phyloP scores from a whole-genome alignment of 2,797 vertebrate genomes.

The Xiphorhynchus erythropygius region DNA sequence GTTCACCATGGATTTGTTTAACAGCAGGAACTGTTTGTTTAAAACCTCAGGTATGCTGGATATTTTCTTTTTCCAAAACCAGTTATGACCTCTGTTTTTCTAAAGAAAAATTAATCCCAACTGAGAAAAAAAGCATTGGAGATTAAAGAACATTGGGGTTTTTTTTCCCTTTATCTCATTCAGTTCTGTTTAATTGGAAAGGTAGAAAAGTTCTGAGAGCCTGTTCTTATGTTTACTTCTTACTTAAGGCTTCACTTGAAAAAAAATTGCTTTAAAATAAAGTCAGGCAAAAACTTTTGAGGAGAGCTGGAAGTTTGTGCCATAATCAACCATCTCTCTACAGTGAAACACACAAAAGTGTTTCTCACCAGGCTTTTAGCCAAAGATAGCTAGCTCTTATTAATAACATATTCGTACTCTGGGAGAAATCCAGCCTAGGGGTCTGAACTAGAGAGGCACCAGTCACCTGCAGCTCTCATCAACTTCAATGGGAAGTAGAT shows the following conservation, averaged over 20 bases:
- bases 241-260: background rate
- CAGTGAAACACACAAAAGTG: background rate
- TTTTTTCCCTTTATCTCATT: background rate
- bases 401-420: slow-evolving; percentile 16
- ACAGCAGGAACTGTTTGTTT: slow-evolving; percentile 38
- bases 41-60: slow-evolving; percentile 32
- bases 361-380: slow-evolving; percentile 14
- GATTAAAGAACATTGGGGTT: background rate
- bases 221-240: background rate
- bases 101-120: slow-evolving; percentile 15
- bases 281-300: background rate
- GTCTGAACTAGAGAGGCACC: background rate
- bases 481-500: slow-evolving; percentile 40
- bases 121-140: background rate
- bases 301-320: background rate
- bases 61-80: slow-evolving; percentile 30
- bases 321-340: background rate
- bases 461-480: slow-evolving; percentile 54
- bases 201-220: background rate
- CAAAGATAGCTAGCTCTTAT: background rate
- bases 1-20: slow-evolving; percentile 27
- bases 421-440: slow-evolving; percentile 47
- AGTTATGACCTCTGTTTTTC: slow-evolving; percentile 19
- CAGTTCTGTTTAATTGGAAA: background rate
- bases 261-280: background rate